Evolutionary conservation across 2,113 vertebrate species (phyloP), one percentile per base, ranked within the genome.

Genomic region (Pteruthius melanotis): DNA sequence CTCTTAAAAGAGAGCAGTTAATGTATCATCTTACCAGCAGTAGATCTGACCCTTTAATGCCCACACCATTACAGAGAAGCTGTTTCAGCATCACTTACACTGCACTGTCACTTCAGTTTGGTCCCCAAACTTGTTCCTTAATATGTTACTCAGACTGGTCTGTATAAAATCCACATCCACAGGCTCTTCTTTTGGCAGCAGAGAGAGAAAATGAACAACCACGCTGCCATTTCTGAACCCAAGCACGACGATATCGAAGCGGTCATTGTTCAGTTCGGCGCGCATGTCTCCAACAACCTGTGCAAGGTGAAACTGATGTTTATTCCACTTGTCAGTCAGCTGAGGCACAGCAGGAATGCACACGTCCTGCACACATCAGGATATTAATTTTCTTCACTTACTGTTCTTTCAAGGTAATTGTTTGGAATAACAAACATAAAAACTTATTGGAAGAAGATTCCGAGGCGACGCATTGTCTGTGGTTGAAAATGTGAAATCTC

Each of bases 181-280:
- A 2, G 44, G 20, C n/a, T 93, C 68, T 74, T 84, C 84, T 8
- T 44, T 94, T 45, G 93, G 85, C 76, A 96, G 35, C 9, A 96
- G 30, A 47, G 94, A 89, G 68, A 93, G 49, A n/a, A 97, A 94
- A 72, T 94, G 19, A 69, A 66, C 94, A 2, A 42, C 7, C 59
- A 98, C 95, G 4, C 92, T 97, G 27, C 97, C 96, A 19, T 33
- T 30, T 64, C 70, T 92, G 93, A 96, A 96, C 63, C 92, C 94
- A 60, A 97, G 70, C 11, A 97, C 18, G 10, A 59, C 0, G 20
- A 97, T 19, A 11, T 91, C 2, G 0, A 96, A 96, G 27, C 5
- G 60, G 20, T 60, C 24, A 4, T 78, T 70, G 13, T 68, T 7
- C 49, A 97, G 79, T 19, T 14, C 53, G 6, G 18, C 18, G 4